Base-by-base conservation (phyloP, 2,888 invertebrate species). In the Tachina fera region DNA sequence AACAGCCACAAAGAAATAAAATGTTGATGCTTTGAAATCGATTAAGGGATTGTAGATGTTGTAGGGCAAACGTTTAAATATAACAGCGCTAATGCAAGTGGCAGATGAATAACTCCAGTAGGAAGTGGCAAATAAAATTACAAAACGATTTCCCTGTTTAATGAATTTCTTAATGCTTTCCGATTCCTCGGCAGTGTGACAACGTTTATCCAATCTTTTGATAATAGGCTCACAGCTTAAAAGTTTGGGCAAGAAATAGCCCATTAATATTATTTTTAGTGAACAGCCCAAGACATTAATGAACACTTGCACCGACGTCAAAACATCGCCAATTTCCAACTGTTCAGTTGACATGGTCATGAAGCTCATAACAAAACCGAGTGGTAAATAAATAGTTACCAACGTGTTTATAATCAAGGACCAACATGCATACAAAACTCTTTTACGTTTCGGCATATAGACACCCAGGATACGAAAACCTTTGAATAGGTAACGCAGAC, bases 231-330 rank as follows among this genome's bases (percentile, higher is more conserved):
- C 86, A 47, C 87, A 76, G 4, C 68, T 70, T 9, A 84, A 85
- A 16, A 89, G 72, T 67, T 83, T 68, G 1, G 81, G 87, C 14
- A 89, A 56, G 9, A 88, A 45, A 31, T 87, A 87, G 3, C 65
- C 84, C 87, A 88, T 88, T 4, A 88, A 60, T 16, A 88, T 51
- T 11, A 88, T 76, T 83, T 89, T 89, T 10, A 85, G 77, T 6
- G 88, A 84, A 53, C 88, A 88, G 4, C 87, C 89, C 6, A 79
- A 74, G 9, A 88, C 88, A 83, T 89, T 87, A 51, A 89, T 87
- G 68, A 82, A 75, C 8, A 83, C 88, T 63, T 88, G 89, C 8
- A 88, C 41, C 2, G 88, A 87, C 0, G 88, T 88, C 16, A 89
- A 79, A 0, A 88, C 41, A 43, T 87, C 81, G 14, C 88, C 87